Evolutionary conservation across 2,888 invertebrate genomes (phyloP).

Genomic region (Rhyacophila evoluta): DNA sequence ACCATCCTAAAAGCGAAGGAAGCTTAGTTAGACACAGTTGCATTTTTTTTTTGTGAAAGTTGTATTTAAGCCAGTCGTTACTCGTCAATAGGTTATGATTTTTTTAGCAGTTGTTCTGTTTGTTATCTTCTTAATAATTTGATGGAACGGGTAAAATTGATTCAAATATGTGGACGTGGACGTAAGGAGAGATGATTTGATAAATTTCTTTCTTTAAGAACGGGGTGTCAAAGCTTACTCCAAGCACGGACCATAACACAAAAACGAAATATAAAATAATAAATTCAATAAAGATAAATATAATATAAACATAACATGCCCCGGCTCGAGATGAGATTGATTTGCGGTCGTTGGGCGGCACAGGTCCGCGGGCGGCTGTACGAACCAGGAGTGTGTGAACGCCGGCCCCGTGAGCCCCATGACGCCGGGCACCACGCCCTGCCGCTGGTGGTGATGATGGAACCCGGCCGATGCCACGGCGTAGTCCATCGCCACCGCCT

Average conservation of each 20-base stretch:
- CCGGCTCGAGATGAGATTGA: slow-evolving; percentile 89
- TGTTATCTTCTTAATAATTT: too few species aligned
- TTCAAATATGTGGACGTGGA: too few species aligned
- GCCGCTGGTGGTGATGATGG: slow-evolving; percentile 62
- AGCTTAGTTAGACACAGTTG: too few species aligned
- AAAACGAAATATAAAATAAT: slow-evolving; percentile 32
- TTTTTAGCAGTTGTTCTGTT: too few species aligned
- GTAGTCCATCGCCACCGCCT: slow-evolving; percentile 90
- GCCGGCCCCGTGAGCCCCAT: slow-evolving; percentile 77
- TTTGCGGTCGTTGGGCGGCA: slow-evolving; percentile 85
- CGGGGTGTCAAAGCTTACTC: background rate
- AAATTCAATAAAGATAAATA: slow-evolving; percentile 56
- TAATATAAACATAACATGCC: slow-evolving; percentile 80
- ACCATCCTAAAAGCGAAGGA: too few species aligned
- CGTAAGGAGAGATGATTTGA: too few species aligned
- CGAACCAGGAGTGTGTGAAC: slow-evolving; percentile 96
- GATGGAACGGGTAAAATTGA: too few species aligned
- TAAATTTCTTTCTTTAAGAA: too few species aligned
- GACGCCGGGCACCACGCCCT: slow-evolving; percentile 65
- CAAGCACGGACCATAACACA: slow-evolving; percentile 26
- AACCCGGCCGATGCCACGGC: slow-evolving; percentile 72
- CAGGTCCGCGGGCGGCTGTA: slow-evolving; percentile 89
- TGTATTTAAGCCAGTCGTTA: too few species aligned
- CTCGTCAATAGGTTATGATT: too few species aligned
- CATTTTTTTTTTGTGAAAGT: too few species aligned